Percentiles rank a stretch among this genome's conserved stretches.
Evolutionary conservation across 2,797 vertebrate species (phyloP).

Genomic region (Sebastes diploproa): DNA sequence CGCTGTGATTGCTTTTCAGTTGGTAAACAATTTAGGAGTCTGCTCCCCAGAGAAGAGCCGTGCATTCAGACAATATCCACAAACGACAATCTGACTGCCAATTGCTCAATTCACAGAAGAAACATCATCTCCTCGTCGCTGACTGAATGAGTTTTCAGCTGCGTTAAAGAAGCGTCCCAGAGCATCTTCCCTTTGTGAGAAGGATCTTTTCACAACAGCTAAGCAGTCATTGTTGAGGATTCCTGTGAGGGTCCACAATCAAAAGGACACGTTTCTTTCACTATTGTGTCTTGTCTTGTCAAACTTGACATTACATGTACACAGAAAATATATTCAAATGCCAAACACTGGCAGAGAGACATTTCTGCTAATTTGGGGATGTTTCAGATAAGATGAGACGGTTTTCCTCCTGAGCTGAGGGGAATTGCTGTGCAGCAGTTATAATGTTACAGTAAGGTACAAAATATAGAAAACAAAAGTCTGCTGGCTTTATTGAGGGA

Average conservation of each 20-base stretch:
- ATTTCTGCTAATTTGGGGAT: not conserved
- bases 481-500: not conserved
- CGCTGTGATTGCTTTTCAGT: conserved; percentile 5
- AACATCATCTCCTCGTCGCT: not conserved
- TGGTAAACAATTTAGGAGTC: conserved; percentile 26
- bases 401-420: not conserved
- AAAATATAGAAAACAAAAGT: not conserved
- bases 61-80: conserved; percentile 10
- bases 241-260: not conserved
- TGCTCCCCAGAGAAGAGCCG: not conserved
- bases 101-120: conserved; percentile 1
- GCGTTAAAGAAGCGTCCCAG: not conserved
- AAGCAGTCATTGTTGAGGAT: not conserved
- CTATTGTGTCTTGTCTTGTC: not conserved
- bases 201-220: not conserved
- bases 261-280: not conserved
- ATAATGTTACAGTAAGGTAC: not conserved
- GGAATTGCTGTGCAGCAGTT: not conserved
- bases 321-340: not conserved
- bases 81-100: conserved; percentile 7
- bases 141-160: conserved; percentile 13
- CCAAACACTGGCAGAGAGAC: not conserved
- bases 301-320: not conserved
- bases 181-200: conserved; percentile 1
- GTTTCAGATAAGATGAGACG: not conserved